phyloP scores from a whole-genome alignment of 2,113 vertebrate genomes.

The Lepus europaeus region DNA sequence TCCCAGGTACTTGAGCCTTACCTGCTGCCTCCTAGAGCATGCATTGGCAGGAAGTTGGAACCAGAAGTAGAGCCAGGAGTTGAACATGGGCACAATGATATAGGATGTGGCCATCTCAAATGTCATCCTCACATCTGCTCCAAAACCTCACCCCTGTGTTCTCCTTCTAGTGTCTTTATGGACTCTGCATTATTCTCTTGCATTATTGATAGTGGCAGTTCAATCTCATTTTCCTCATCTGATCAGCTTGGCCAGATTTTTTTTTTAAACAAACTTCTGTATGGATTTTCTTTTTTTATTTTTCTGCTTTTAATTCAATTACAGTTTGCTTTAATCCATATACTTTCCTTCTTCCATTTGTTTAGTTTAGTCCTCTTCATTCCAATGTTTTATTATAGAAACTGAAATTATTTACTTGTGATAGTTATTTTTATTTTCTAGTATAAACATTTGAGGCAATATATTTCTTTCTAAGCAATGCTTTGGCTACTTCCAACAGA shows the following conservation, averaged over 20 bases:
- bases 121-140: too few relatives aligned
- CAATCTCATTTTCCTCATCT: not conserved
- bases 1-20: too few relatives aligned
- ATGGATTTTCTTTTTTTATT: not conserved
- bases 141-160: too few relatives aligned
- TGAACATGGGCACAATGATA: too few relatives aligned
- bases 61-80: too few relatives aligned
- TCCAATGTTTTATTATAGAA: not conserved
- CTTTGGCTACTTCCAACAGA: not conserved
- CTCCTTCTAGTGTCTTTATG: not conserved
- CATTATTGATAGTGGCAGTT: not conserved
- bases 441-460: not conserved
- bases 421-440: not conserved
- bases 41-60: too few relatives aligned
- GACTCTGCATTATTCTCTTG: not conserved
- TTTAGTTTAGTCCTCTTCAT: not conserved
- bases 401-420: not conserved
- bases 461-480: not conserved
- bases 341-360: not conserved
- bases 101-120: too few relatives aligned
- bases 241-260: not conserved
- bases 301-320: not conserved
- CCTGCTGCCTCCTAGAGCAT: too few relatives aligned
- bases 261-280: not conserved
- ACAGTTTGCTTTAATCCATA: not conserved